Evolutionary conservation across 2,888 invertebrate genomes (phyloP), one percentile per base, ranked within the genome.

Genomic region (Pelosia muscerda): DNA sequence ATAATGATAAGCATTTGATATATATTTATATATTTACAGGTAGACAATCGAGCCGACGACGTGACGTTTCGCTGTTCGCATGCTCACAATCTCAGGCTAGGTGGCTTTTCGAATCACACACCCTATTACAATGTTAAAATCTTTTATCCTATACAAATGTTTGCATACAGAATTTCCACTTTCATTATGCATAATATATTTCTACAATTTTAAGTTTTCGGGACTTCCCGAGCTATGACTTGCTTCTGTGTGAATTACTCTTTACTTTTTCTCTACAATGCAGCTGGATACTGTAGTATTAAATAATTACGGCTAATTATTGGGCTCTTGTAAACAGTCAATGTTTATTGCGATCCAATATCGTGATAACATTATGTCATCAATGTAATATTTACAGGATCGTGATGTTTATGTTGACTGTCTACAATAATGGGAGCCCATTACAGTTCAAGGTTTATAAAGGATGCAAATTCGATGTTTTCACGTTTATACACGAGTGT

Each of bases 71-170:
- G 82, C 84, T 79, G 81, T 83, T 78, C 77, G 84, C 84, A 81
- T 83, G 84, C 86, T 86, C 84, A 82, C 83, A 86, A 84, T 87
- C 84, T 87, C 87, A 85, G 74, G 82, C 85, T 87, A 84, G 85
- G 84, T 81, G 81, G 83, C 86, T 88, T 84, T 84, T 72, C 61
- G 63, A 78, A 76, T 77, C 69, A 75, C 83, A 81, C 84, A 76
- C 79, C 53, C 81, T 77, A 69, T 62, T 60, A 71, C 62, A 72
- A 73, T 71, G 67, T 73, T 73, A 73, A 73, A 71, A 76, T 71
- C 67, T 72, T 76, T 69, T 72, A 72, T 68, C 64, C 56, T 60
- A 68, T 69, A 79, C 71, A 75, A 73, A 59, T 75, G 64, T 57
- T 75, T 74, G 75, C 75, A 76, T 79, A 75, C 31, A 60, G 72